Evolutionary conservation across 2,113 vertebrate species (phyloP), one percentile per base, ranked within the genome.

Genomic region (Gasterosteus aculeatus): DNA sequence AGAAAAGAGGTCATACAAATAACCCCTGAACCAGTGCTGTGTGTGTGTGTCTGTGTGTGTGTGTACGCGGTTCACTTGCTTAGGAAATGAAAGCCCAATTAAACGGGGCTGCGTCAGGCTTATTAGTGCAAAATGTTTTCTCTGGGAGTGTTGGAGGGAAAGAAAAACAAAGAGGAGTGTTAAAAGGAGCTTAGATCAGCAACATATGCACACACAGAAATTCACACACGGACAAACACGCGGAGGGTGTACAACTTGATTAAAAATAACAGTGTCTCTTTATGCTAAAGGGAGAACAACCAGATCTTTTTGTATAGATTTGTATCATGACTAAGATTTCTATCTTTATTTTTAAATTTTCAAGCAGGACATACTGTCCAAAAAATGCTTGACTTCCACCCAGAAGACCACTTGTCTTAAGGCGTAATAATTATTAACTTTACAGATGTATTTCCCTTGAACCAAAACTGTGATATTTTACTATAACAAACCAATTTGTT

Each of bases 11-110:
- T 70, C 78, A 75, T 58, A 73, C 70, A 79, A 81, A 83, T 77
- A 83, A 76, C 75, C 69, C 53, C 19, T 44, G 44, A 59, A 62
- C 39, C 46, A 22, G 56, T 3, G 53, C 35, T 9, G 57, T 5
- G 46, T 71, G 72, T 68, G 35, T 75, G 60, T 63, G 60, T 44
- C 22, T 78, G n/a, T 72, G 62, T 46, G 67, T 57, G 61, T 64
- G 29, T 63, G 69, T 44, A 14, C 10, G 26, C 44, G 54, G 46
- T 80, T 77, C 38, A 35, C 47, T 38, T 46, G 11, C 56, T 54
- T 60, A 77, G 74, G 83, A 90, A 89, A 84, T 75, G 67, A 85
- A 86, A 82, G 81, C 51, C 54, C 80, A 82, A 88, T 87, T 82
- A 87, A 82, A 83, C 1, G 31, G 71, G 76, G 79, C 81, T 82